Evolutionary conservation across 2,888 invertebrate genomes (phyloP), one percentile per base, ranked within the genome.

Genomic region (Scaptomyza caliginosa): DNA sequence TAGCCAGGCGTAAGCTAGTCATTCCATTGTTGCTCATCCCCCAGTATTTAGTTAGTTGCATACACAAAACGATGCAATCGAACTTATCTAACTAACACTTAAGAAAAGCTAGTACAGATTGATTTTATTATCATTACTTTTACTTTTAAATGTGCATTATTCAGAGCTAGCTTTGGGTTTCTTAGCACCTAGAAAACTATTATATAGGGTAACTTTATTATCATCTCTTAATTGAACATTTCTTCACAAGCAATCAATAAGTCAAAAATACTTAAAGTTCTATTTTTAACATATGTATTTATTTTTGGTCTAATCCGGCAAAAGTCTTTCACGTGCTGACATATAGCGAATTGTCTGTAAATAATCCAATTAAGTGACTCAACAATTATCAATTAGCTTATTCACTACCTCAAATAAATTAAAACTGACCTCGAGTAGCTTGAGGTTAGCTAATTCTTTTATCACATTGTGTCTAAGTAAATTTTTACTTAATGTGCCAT

Each of bases 1-100:
- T 38, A 59, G 0, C 32, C 70, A 59, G 73, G 23, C 51, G 39
- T 55, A 59, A 51, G 66, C 23, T 13, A 50, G 58, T 28, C 4
- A n/a, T 46, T 51, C 38, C 6, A 28, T 30, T 34, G 17, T 34
- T 42, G 40, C 46, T 51, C 50, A 55, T 54, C 36, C 48, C 19
- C 40, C 36, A 2, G 4, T 21, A 16, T 34, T 6, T 7, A 16
- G 5, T 34, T 34, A 34, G 32, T 36, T 16, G 8, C 8, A 45
- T 26, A n/a, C n/a, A n/a, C n/a, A n/a, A n/a, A n/a, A n/a, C 55
- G 26, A 28, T 4, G 23, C 28, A 32, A 23, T 10, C 17, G 13
- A n/a, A n/a, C n/a, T n/a, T n/a, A n/a, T n/a, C 21, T 4, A 5
- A 42, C 65, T n/a, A 46, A 49, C 32, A 38, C 39, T 49, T 30